A percentile compares a stretch with the other conserved stretches of the same genome.
These are phyloP conservation scores for Paguma larvata DNA, from an alignment of 2,797 vertebrate genomes.

Conservation along the genomic window DNA sequence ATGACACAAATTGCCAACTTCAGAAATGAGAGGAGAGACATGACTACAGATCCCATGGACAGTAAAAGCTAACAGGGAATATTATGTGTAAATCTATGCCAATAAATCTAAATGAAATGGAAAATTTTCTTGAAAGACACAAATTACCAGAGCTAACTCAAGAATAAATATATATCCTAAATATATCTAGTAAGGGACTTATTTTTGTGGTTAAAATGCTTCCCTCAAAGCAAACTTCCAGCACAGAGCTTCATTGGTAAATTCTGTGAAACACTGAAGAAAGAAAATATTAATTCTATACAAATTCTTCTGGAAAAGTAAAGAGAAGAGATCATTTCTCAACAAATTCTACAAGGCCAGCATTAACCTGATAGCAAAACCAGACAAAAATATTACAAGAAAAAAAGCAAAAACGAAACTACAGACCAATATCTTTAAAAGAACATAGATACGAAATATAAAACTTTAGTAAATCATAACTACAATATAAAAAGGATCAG, in stretches of 20 bases:
- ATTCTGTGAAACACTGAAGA: neutral
- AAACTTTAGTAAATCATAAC: neutral
- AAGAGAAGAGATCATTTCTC: neutral
- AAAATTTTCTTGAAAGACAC: conserved; percentile 11
- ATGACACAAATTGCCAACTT: neutral
- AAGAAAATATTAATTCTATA: neutral
- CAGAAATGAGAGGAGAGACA: neutral
- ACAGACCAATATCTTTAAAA: neutral
- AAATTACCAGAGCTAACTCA: conserved; percentile 25
- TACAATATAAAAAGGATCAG: neutral
- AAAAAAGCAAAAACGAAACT: neutral
- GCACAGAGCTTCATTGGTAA: neutral
- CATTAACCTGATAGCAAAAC: neutral
- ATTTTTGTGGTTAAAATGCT: conserved; percentile 20
- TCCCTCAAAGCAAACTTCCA: neutral
- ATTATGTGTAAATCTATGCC: neutral
- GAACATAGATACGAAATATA: neutral
- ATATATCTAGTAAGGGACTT: neutral
- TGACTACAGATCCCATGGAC: neutral
- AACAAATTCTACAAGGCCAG: neutral
- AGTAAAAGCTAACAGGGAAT: neutral
- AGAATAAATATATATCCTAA: conserved; percentile 2
- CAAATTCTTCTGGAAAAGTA: neutral
- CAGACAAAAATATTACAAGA: neutral
- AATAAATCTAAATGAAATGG: conserved; percentile 1